Evolutionary conservation across 2,797 vertebrate genomes (phyloP), one percentile per base, ranked within the genome.

Genomic region (Agapornis canus): DNA sequence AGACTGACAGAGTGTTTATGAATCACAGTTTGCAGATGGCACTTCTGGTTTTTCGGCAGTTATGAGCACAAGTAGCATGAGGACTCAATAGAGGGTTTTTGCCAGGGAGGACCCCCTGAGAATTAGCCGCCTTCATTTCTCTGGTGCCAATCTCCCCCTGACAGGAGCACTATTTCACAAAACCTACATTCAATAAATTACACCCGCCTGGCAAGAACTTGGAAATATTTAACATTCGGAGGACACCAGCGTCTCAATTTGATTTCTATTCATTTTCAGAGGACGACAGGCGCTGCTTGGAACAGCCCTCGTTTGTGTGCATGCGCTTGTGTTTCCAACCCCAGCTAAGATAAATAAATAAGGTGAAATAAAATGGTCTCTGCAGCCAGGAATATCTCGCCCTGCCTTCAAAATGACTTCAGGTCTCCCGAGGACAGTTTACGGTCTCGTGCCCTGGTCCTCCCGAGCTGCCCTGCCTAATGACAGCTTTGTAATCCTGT

Each of bases 11-110:
- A 98, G 97, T 98, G 98, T 98, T 98, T 98, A 98, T 98, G 98
- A 98, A 98, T 98, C 98, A 98, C 98, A 98, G 98, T 98, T 98
- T 98, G 98, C 98, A 98, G 98, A 98, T 98, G 98, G 98, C 98
- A 97, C 97, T 97, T 98, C 97, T 97, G 96, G 95, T 98, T 98
- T 97, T 97, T 98, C 97, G 56, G 97, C 97, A 98, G 97, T 98
- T 97, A 97, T 96, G 97, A 97, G 97, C 96, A 97, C 97, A 97
- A 97, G 98, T 97, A 98, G 97, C 97, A 97, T 96, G 97, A 98
- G 97, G 97, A 96, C 97, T 97, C 97, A 97, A 92, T 94, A 97
- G 96, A 92, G 93, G 97, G 87, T 92, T 97, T 98, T 97, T 98
- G 98, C 98, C 98, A 98, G 97, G 94, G 97, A 98, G 95, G 96